Percentiles rank a stretch among this genome's conserved stretches.
Conservation (phyloP, 1,140 invertebrate genomes). For the Penaeus japonicus region DNA sequence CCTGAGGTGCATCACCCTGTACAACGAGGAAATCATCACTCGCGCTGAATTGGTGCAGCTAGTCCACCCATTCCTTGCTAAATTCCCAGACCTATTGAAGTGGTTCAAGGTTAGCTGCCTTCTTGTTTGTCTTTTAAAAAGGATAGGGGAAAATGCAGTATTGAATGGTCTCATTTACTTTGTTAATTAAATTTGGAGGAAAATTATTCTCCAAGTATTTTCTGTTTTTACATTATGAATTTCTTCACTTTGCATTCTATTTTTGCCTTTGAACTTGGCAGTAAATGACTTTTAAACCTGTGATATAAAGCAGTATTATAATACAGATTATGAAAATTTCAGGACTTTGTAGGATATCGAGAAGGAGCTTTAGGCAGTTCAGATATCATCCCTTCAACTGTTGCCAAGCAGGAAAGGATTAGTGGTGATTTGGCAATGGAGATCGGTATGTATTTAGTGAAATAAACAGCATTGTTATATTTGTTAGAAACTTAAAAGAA, state of each 20-base stretch:
- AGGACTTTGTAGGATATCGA: slow-evolving; percentile 81
- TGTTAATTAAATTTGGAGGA: no score
- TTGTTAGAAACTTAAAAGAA: neutral
- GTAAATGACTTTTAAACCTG: no score
- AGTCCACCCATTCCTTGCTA: slow-evolving; percentile 86
- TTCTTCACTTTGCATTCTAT: no score
- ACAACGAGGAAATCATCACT: slow-evolving; percentile 93
- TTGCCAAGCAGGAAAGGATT: slow-evolving; percentile 78
- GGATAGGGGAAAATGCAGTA: no score
- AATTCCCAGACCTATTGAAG: slow-evolving; percentile 88
- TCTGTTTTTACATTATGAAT: no score
- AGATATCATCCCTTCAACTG: slow-evolving; percentile 72
- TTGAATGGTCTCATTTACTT: no score
- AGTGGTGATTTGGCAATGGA: slow-evolving; percentile 86
- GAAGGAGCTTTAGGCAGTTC: slow-evolving; percentile 63
- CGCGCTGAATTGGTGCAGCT: slow-evolving; percentile 86
- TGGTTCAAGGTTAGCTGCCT: slow-evolving; percentile 77
- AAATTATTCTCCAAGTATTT: no score
- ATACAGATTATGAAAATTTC: neutral
- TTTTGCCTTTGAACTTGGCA: no score
- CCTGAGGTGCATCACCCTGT: slow-evolving; percentile 90
- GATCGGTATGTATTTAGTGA: slow-evolving; percentile 70
- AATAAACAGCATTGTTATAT: neutral
- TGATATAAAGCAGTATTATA: no score
- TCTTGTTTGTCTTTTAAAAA: no score